Evolutionary conservation across 2,113 vertebrate genomes (phyloP), one percentile per base, ranked within the genome.

Genomic region (Xiphophorus hellerii): DNA sequence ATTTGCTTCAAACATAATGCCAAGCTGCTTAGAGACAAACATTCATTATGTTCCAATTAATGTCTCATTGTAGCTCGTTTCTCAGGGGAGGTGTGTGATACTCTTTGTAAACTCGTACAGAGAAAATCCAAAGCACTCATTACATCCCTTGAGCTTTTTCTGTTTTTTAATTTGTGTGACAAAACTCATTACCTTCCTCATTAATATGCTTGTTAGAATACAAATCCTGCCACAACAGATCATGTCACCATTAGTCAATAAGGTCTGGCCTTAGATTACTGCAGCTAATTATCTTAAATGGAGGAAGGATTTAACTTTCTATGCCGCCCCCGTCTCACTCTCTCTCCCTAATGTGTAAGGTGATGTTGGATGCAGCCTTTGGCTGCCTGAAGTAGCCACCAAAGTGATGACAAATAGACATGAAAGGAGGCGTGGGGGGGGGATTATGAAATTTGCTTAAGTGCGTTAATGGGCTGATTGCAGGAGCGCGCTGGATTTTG

Each of bases 371-470:
- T 60, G 73, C 48, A 22, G 84, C 70, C 69, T 65, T 75, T 66
- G 79, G 83, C 74, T 82, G 79, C 81, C 85, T 71, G 80, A 83
- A 91, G 89, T 84, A 90, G 81, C 88, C 87, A 79, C 76, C 87
- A 74, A 88, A 84, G 84, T 94, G 96, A 96, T 95, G 95, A 96
- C 93, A 94, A 97, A 96, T 95, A 96, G 87, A 90, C 89, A 77
- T 58, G 1, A 37, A 44, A 15, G 27, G 58, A 66, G 58, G 74
- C 30, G 12, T 2, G 65, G 33, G 74, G 62, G 62, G 92, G 73
- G 96, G 96, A 97, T 97, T 96, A 96, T 93, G 95, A 96, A 97
- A 97, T 98, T 97, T 98, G 96, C 95, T 96, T 97, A 97, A 98
- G 96, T 97, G 95, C 93, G 96, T 96, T 97, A 98, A 97, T 96